phyloP scores from a whole-genome alignment of 2,888 invertebrate species.

The Thera obeliscata region DNA sequence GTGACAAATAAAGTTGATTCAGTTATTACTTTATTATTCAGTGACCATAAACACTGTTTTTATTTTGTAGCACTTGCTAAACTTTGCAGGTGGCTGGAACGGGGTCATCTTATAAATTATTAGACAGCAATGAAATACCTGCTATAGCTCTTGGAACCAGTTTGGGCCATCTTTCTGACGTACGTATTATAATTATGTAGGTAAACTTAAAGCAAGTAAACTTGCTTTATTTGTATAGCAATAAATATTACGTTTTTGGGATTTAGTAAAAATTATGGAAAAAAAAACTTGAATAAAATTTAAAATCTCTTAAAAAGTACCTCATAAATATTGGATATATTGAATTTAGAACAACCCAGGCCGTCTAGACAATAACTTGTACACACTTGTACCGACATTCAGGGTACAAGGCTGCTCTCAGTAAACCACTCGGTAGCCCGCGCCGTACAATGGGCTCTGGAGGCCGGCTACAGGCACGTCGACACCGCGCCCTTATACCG shows the following conservation, averaged over 20 bases:
- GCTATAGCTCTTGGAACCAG: conserved; percentile 73
- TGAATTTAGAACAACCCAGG: conserved; percentile 7
- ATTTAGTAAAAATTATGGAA: neutral
- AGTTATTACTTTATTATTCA: neutral
- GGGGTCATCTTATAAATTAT: conserved; percentile 52
- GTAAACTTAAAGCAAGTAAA: neutral
- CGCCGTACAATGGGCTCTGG: conserved; percentile 89
- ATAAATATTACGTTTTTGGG: neutral
- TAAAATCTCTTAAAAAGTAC: too few species aligned
- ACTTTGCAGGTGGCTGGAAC: conserved; percentile 45
- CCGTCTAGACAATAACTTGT: conserved; percentile 29
- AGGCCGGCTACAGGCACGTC: conserved; percentile 91
- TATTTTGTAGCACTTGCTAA: neutral
- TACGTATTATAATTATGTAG: conserved; percentile 46
- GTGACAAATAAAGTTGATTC: neutral
- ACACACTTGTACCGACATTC: conserved; percentile 33
- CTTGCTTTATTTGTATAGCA: neutral
- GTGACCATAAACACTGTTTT: neutral
- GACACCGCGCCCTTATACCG: conserved; percentile 92
- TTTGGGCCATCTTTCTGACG: conserved; percentile 69
- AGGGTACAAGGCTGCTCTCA: conserved; percentile 72
- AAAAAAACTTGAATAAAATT: too few species aligned
- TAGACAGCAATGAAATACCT: conserved; percentile 70
- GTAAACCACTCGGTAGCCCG: conserved; percentile 81
- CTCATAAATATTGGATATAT: neutral